These are phyloP conservation scores for Micromys minutus DNA, from an alignment of 2,113 vertebrate genomes.

Conservation along the genomic window DNA sequence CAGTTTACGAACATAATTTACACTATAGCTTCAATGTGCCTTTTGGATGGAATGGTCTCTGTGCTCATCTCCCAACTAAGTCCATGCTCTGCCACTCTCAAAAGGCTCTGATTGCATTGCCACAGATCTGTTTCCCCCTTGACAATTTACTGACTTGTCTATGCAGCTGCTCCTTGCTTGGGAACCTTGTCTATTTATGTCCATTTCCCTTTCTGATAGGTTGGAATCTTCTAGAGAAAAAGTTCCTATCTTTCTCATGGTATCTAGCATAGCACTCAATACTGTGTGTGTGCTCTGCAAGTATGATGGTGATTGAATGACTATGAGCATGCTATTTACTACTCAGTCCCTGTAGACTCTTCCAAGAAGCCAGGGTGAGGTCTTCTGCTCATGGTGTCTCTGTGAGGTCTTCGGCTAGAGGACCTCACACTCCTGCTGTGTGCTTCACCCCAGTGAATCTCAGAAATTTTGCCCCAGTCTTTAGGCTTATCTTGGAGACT, in stretches of 20 bases:
- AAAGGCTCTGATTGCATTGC: not conserved
- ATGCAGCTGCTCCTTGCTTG: fast-evolving
- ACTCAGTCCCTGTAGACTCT: not conserved
- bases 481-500: not conserved
- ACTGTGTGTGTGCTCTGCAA: not conserved
- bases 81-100: not conserved
- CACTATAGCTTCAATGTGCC: not conserved
- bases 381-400: not conserved
- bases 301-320: not conserved
- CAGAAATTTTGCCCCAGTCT: not conserved
- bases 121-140: not conserved
- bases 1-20: not conserved
- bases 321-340: too few relatives aligned
- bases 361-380: not conserved
- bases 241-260: not conserved
- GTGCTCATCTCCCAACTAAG: not conserved
- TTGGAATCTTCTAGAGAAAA: not conserved
- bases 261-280: not conserved
- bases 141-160: not conserved
- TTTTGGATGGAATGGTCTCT: not conserved
- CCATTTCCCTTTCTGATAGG: not conserved
- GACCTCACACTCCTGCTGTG: not conserved
- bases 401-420: not conserved
- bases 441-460: not conserved
- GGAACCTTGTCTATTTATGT: not conserved